These are phyloP conservation scores for Bradypodion ventrale DNA, from an alignment of 2,797 vertebrate species.

Conservation along the genomic window DNA sequence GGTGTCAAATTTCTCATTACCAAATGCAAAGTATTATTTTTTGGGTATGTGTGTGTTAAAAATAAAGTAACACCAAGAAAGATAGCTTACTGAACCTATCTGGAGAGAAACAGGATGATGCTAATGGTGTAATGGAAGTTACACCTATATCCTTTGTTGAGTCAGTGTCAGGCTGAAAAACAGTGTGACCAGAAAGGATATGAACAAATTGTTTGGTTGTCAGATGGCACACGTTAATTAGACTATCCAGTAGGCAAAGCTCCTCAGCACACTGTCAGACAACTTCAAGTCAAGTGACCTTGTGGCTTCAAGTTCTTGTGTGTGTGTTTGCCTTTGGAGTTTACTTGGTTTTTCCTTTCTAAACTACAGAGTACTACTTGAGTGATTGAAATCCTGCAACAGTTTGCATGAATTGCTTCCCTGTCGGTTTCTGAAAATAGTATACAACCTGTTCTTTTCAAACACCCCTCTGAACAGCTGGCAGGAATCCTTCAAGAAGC, in stretches of 20 bases:
- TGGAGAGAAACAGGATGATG: not conserved
- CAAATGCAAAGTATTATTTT: not conserved
- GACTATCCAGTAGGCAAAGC: not conserved
- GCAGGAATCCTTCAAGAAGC: not conserved
- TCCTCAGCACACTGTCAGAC: not conserved
- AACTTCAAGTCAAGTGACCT: not conserved
- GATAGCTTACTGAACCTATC: too few relatives aligned
- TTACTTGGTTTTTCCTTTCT: not conserved
- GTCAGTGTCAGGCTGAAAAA: not conserved
- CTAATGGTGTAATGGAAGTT: not conserved
- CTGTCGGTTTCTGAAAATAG: not conserved
- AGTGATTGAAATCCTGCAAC: not conserved
- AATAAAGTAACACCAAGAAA: not conserved
- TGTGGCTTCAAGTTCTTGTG: not conserved
- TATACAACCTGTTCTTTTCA: not conserved
- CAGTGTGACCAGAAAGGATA: not conserved
- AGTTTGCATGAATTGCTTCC: not conserved
- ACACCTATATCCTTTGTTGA: not conserved
- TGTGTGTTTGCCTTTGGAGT: not conserved
- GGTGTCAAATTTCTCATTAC: slow-evolving; percentile 16
- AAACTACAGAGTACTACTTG: not conserved
- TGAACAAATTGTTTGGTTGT: not conserved
- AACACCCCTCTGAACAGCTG: not conserved
- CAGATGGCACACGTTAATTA: not conserved
- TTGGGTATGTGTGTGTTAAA: not conserved